Base-by-base conservation (phyloP, 2,113 vertebrate genomes). In the Polyodon spathula region DNA sequence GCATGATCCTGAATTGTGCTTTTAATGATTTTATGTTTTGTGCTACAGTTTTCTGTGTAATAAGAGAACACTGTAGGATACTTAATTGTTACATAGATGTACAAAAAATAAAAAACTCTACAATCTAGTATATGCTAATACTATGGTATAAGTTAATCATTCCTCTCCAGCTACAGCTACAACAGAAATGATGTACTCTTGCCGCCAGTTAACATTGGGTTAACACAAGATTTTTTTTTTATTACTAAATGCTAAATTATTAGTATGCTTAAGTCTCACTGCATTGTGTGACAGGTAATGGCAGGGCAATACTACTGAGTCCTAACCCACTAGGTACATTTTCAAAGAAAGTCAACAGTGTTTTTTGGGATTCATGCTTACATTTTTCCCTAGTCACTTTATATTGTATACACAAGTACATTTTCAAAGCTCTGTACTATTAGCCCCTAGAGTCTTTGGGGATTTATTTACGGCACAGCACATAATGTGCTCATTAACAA, bases 391-490 rank as follows among this genome's bases (percentile, higher is more conserved):
- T 55, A 17, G 53, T 16, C 79, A 63, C 73, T 81, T 68, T 66
- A 80, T 69, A 70, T 78, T 75, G 75, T 74, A 66, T 66, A 66
- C 72, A 69, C 71, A 8, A 54, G 71, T 54, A 75, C 65, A 72
- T 75, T 80, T 79, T 80, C 76, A 73, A 71, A 55, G 53, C 53
- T 81, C 71, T 80, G 67, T 66, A 63, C 60, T 8, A 64, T 27
- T 75, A 81, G 81, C 81, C 84, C 84, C 70, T 74, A 42, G 73
- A 76, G 77, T 74, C 86, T 86, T 81, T 67, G 68, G 86, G 84
- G 86, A 81, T 67, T 84, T 79, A 76, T 87, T 78, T 74, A 73
- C 71, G 76, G 74, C 76, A 83, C 80, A 86, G 87, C 81, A 70
- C 53, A 55, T 50, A 50, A 6, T 50, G 12, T 50, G 48, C 15